Evolutionary conservation across 1,140 invertebrate species (phyloP).

Genomic region (Drosophila jambulina): DNA sequence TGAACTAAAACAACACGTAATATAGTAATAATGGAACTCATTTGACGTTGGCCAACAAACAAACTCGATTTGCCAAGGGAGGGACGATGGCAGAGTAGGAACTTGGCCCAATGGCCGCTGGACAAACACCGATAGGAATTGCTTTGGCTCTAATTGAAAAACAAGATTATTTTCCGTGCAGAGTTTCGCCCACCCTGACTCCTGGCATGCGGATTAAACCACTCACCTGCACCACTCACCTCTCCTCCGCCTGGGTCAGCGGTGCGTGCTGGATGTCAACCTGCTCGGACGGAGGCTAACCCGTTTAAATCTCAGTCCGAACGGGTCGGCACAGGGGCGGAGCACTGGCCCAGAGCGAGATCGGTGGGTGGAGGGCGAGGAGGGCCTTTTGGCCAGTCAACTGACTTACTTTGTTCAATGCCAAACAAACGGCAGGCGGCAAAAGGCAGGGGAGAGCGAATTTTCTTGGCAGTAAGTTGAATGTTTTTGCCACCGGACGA

Average conservation of each 20-base stretch:
- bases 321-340: background rate
- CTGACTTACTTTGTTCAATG: conserved; percentile 71
- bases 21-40: conserved; percentile 2
- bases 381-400: conserved; percentile 47
- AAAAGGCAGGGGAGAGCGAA: conserved; percentile 26
- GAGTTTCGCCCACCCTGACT: conserved; percentile 17
- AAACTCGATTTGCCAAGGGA: conserved; percentile 5
- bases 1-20: background rate
- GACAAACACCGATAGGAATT: conserved; percentile 21
- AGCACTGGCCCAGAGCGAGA: background rate
- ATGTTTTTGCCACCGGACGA: conserved; percentile 45
- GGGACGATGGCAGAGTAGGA: background rate
- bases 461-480: conserved; percentile 70
- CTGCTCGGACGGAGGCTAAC: conserved; percentile 52
- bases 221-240: too few relatives aligned
- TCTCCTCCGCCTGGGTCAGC: conserved; percentile 27
- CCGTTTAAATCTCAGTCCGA: conserved; percentile 49
- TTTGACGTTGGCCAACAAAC: background rate
- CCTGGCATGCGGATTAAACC: conserved; percentile 25
- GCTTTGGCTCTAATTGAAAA: conserved; percentile 30
- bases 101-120: conserved; percentile 4
- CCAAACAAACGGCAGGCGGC: conserved; percentile 33
- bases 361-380: background rate
- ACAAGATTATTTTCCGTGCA: conserved; percentile 32
- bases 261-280: conserved; percentile 48